Conservation (phyloP, 2,888 invertebrate species). For the Cephus rjabovi region DNA sequence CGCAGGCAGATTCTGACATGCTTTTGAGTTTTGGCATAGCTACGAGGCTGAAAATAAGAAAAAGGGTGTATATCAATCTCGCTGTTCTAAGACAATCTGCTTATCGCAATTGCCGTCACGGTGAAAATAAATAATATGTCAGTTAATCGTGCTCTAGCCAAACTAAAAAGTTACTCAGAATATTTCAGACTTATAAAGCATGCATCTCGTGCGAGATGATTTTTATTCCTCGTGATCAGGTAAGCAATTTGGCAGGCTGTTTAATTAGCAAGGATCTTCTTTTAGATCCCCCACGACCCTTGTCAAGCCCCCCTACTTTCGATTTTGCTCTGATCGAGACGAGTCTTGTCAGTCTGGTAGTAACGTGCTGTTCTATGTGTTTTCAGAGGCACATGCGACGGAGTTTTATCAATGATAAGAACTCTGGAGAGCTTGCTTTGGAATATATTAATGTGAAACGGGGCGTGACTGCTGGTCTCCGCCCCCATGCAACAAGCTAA, state of each 20-base stretch:
- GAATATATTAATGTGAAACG: slow-evolving; percentile 57
- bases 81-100: background rate
- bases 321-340: slow-evolving; percentile 25
- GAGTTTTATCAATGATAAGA: slow-evolving; percentile 64
- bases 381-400: slow-evolving; percentile 66
- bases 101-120: too few species aligned
- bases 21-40: slow-evolving; percentile 25
- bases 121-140: background rate
- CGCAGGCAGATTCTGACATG: slow-evolving; percentile 46
- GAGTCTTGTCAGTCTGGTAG: slow-evolving; percentile 65
- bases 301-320: background rate
- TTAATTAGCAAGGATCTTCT: background rate
- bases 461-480: slow-evolving; percentile 61
- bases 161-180: slow-evolving; percentile 39
- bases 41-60: background rate
- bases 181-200: slow-evolving; percentile 43
- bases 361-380: slow-evolving; percentile 66
- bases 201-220: background rate
- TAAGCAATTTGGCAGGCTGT: slow-evolving; percentile 38
- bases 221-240: slow-evolving; percentile 26
- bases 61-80: background rate
- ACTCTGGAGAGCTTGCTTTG: slow-evolving; percentile 62
- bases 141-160: background rate
- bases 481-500: slow-evolving; percentile 60
- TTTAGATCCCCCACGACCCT: background rate